Evolutionary conservation across 2,888 invertebrate genomes (phyloP).

Genomic region (Himalopsyche japonica): DNA sequence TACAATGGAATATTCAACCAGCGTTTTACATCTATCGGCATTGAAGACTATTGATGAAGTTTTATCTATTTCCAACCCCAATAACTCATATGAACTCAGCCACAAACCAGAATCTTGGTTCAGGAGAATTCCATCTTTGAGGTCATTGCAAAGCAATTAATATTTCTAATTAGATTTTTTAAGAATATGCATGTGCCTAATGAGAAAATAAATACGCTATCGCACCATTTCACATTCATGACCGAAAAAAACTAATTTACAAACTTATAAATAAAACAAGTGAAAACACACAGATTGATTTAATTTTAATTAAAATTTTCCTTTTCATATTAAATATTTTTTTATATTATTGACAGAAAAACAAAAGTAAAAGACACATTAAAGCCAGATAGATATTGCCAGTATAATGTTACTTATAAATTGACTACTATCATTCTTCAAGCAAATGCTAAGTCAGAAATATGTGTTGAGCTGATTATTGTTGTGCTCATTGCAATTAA

Average conservation of each 20-base stretch:
- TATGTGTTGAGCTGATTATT: no score
- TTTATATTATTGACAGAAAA: no score
- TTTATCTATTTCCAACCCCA: slow-evolving; percentile 60
- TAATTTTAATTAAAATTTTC: no score
- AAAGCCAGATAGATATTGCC: no score
- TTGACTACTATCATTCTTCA: no score
- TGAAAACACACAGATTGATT: no score
- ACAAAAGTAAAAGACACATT: no score
- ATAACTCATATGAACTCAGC: slow-evolving; percentile 59
- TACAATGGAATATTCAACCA: slow-evolving; percentile 67
- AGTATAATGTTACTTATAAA: no score
- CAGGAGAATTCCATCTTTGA: slow-evolving; percentile 57
- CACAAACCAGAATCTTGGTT: slow-evolving; percentile 60
- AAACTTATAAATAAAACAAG: neutral
- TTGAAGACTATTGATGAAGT: slow-evolving; percentile 67
- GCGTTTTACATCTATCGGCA: slow-evolving; percentile 64
- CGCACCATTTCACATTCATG: neutral
- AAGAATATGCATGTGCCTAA: neutral
- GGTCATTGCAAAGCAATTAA: slow-evolving; percentile 43
- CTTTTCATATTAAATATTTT: no score
- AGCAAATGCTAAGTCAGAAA: no score
- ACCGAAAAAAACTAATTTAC: neutral
- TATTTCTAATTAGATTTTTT: neutral
- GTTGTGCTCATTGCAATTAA: no score
- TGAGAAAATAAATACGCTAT: neutral